Percentiles rank a stretch among this genome's conserved stretches.
phyloP scores from a whole-genome alignment of 2,113 vertebrate genomes.

The Hyla sarda region DNA sequence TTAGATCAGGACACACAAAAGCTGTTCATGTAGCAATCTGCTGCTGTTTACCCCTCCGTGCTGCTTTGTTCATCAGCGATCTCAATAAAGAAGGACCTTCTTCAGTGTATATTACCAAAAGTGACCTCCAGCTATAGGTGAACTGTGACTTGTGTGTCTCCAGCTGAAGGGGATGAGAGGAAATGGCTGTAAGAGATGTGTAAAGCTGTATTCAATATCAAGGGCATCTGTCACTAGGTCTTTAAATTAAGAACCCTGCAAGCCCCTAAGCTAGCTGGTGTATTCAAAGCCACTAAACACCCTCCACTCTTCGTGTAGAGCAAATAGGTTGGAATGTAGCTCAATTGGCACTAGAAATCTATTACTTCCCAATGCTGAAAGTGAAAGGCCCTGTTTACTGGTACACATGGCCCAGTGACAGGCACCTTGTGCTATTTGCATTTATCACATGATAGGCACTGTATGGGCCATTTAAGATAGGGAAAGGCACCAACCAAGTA shows the following conservation, averaged over 20 bases:
- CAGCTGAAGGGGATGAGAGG: background rate
- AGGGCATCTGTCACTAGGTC: background rate
- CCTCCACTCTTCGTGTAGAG: background rate
- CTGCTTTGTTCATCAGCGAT: constrained; percentile 3
- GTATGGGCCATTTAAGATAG: background rate
- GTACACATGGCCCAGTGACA: background rate
- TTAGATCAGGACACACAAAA: constrained; percentile 31
- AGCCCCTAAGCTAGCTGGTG: background rate
- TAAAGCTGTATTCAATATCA: background rate
- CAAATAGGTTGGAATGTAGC: background rate
- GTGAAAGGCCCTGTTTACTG: background rate
- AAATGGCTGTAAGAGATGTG: constrained; percentile 13
- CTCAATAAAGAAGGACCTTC: constrained; percentile 9
- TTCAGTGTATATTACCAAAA: constrained; percentile 10
- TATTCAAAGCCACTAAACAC: background rate
- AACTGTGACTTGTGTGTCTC: constrained; percentile 26
- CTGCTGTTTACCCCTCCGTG: background rate
- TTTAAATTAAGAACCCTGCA: background rate
- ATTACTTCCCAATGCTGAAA: background rate
- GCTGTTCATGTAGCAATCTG: constrained; percentile 6
- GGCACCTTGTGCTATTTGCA: background rate
- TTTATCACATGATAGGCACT: background rate
- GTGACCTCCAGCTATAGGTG: constrained; percentile 17
- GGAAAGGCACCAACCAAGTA: background rate
- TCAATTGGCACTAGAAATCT: background rate